Evolutionary conservation across 2,113 vertebrate species (phyloP).

Genomic region (Lagopus leucura): DNA sequence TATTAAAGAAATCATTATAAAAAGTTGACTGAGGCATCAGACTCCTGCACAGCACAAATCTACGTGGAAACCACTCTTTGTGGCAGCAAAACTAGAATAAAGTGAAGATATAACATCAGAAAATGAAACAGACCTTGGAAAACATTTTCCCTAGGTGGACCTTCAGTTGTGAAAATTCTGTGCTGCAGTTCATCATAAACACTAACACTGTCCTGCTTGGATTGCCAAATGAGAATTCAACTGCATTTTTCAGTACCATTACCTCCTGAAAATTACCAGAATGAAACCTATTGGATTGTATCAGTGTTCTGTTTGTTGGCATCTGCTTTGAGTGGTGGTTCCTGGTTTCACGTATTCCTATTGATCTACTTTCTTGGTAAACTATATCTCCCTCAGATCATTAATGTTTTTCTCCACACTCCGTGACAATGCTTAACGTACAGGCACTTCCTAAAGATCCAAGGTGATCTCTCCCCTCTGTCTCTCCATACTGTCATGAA

Average conservation of each 20-base stretch:
- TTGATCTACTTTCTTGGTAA: not conserved
- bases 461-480: constrained; percentile 36
- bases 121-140: not conserved
- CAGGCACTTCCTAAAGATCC: constrained; percentile 17
- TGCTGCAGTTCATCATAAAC: not conserved
- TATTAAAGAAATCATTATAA: not conserved
- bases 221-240: not conserved
- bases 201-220: not conserved
- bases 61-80: not conserved
- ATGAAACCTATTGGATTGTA: not conserved
- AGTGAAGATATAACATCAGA: not conserved
- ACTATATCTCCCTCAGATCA: not conserved
- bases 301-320: not conserved
- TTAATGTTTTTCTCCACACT: not conserved
- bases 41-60: not conserved
- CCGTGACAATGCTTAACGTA: not conserved
- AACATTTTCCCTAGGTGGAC: not conserved
- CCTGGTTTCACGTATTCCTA: not conserved
- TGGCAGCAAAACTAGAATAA: not conserved
- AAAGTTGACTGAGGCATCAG: not conserved
- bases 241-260: not conserved
- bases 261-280: not conserved
- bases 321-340: not conserved
- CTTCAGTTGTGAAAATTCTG: not conserved
- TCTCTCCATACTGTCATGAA: not conserved